Evolutionary conservation across 1,140 invertebrate species (phyloP).

Genomic region (Pygmarrhopalites habei): DNA sequence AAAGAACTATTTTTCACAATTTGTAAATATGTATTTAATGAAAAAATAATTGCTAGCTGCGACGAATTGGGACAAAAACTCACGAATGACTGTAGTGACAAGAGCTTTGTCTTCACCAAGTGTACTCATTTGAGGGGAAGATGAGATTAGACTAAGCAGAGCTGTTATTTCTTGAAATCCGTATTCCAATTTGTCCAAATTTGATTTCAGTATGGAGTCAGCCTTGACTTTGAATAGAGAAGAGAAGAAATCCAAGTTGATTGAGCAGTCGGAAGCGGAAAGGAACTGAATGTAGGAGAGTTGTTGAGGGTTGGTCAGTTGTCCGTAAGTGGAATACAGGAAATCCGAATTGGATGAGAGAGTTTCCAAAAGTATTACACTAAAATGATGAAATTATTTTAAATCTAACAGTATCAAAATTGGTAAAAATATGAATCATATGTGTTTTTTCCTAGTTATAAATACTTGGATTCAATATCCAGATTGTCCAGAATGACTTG

Average conservation of each 20-base stretch:
- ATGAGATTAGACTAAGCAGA: neutral
- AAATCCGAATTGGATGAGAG: neutral
- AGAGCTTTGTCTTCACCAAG: neutral
- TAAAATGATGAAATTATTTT: too few species aligned
- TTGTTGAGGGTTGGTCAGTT: neutral
- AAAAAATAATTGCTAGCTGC: neutral
- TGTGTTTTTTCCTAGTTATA: too few species aligned
- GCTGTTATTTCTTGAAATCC: neutral
- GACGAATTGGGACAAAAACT: too few species aligned
- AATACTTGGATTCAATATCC: too few species aligned
- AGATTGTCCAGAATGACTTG: too few species aligned
- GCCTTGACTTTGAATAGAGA: neutral
- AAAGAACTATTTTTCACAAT: neutral
- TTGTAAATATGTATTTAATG: neutral
- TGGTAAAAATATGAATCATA: too few species aligned
- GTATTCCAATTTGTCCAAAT: neutral
- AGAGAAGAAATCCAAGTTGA: neutral
- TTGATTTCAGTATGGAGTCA: slow-evolving; percentile 2
- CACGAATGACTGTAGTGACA: slow-evolving; percentile 1
- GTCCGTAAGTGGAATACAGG: neutral
- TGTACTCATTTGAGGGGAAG: too few species aligned
- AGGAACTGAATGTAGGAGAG: neutral
- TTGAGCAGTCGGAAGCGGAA: neutral
- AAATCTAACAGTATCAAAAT: too few species aligned
- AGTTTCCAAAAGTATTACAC: neutral